Base-by-base conservation (phyloP, 2,888 invertebrate species). In the Phalangium opilio region DNA sequence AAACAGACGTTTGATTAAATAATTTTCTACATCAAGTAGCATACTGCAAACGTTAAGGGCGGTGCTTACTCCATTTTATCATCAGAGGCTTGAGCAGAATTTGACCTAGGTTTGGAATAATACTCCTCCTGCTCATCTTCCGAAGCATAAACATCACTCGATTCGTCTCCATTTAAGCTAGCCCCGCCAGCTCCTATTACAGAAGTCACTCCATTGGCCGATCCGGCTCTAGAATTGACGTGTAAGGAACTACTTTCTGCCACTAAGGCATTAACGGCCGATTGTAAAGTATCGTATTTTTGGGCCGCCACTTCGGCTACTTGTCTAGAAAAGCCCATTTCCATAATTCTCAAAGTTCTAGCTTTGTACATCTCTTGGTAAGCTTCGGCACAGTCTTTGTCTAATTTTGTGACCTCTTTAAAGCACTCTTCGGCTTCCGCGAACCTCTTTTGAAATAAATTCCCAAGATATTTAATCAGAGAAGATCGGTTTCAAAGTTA, bases 331-430 rank as follows among this genome's bases (percentile, higher is more conserved):
- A 66, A 67, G 45, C 67, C 67, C 65, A 65, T 66, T 56, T 67
- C 67, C 66, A 62, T 63, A 41, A 68, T 59, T 56, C 66, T 66
- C 44, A 62, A 59, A 27, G 64, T 62, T 51, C 65, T 59, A 27
- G 67, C 65, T 52, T 64, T 60, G 50, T 60, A 57, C 42, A 68
- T 56, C 59, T 69, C 69, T 50, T 63, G 60, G 36, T 61, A 59
- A 21, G 67, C 67, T 53, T 68, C 68, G 47, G 63, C 63, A 63
- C 67, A 67, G 55, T 65, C 64, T 57, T 62, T 61, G 59, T 69
- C 69, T 58, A 67, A 59, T 57, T 64, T 64, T 55, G 67, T 58
- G 33, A 68, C 68, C 59, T 64, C 63, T 54, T 62, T 62, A 62
- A 67, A 69, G 20, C 67, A 63, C 52, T 65, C 60, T 57, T 69